Percentiles rank a stretch among this genome's conserved stretches.
Evolutionary conservation across 1,140 invertebrate species (phyloP).

Genomic region (Tetraneura akinire): DNA sequence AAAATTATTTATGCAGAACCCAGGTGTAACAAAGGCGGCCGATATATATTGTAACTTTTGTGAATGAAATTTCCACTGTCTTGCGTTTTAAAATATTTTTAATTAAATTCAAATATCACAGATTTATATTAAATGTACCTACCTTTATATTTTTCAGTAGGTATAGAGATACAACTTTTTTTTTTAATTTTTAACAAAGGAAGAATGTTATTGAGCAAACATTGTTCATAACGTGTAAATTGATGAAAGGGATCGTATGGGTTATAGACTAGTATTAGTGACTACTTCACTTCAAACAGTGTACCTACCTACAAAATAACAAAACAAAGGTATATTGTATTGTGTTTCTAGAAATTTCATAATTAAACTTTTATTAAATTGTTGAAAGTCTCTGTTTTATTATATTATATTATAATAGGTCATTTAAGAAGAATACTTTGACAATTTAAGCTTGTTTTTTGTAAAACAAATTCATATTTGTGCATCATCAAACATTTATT

Average conservation of each 20-base stretch:
- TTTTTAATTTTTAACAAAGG: not conserved
- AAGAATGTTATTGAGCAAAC: not conserved
- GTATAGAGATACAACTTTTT: not conserved
- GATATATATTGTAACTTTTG: no score
- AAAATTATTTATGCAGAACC: no score
- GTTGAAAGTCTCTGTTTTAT: not conserved
- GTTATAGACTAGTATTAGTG: not conserved
- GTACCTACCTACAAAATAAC: not conserved
- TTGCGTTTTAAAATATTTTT: no score
- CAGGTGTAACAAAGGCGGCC: no score
- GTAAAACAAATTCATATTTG: no score
- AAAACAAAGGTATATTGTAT: not conserved
- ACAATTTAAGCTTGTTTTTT: no score
- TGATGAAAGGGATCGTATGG: not conserved
- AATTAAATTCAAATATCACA: no score
- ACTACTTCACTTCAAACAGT: not conserved
- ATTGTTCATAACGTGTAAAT: not conserved
- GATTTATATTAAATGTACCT: no score
- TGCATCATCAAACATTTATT: no score
- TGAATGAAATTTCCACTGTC: no score
- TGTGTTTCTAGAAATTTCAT: constrained; percentile 4
- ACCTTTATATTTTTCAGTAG: no score
- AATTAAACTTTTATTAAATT: constrained; percentile 1
- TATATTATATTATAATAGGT: not conserved
- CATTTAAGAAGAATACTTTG: no score